Conservation (phyloP, 2,113 vertebrate species). For the Brevimyrus niger region DNA sequence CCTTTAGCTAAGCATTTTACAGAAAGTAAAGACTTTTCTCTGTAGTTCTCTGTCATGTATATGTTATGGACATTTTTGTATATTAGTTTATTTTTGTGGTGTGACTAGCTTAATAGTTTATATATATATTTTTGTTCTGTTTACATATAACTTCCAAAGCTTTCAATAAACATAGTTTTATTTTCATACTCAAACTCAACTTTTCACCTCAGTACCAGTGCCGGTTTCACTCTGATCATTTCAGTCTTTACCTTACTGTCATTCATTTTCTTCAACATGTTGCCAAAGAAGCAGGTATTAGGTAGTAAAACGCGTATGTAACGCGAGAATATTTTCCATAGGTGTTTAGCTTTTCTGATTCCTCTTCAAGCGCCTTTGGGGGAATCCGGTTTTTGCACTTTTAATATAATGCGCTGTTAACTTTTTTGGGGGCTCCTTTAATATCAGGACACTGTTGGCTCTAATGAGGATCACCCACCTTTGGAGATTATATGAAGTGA, state of each 20-base stretch:
- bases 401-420: background rate
- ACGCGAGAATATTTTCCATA: background rate
- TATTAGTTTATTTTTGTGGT: background rate
- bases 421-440: background rate
- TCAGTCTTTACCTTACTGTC: background rate
- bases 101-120: background rate
- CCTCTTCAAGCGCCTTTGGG: background rate
- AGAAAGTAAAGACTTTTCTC: background rate
- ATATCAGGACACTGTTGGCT: background rate
- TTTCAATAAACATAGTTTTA: background rate
- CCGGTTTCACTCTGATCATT: background rate
- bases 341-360: background rate
- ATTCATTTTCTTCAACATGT: background rate
- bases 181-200: background rate
- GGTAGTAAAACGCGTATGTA: background rate
- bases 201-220: background rate
- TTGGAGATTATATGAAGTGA: constrained; percentile 6
- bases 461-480: background rate
- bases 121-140: background rate
- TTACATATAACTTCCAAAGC: background rate
- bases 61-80: background rate
- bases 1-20: background rate
- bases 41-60: background rate
- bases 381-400: background rate
- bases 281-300: background rate